Evolutionary conservation across 2,888 invertebrate genomes (phyloP).

Genomic region (Allophyes oxyacanthae): DNA sequence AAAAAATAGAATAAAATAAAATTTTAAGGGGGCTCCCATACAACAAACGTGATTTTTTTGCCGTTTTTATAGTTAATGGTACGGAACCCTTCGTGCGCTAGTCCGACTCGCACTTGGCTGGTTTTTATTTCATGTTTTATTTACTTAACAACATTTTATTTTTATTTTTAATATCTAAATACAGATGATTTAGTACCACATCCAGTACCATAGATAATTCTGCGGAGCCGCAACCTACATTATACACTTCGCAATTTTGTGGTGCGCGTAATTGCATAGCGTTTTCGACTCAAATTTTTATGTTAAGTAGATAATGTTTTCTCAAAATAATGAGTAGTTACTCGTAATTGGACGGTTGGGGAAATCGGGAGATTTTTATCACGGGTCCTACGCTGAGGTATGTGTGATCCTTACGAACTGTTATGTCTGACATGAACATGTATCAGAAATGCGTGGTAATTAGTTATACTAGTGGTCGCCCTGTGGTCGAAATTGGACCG

Average conservation of each 20-base stretch:
- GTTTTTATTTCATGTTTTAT: too few relatives aligned
- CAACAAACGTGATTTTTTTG: too few relatives aligned
- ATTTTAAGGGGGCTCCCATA: too few relatives aligned
- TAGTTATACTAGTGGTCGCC: too few relatives aligned
- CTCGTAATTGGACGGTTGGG: slow-evolving; percentile 68
- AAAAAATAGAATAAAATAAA: too few relatives aligned
- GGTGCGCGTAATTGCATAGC: slow-evolving; percentile 77
- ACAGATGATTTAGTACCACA: slow-evolving; percentile 26
- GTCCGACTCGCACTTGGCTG: too few relatives aligned
- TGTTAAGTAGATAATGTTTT: slow-evolving; percentile 78
- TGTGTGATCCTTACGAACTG: slow-evolving; percentile 36
- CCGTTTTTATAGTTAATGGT: too few relatives aligned
- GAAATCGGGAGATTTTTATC: slow-evolving; percentile 66
- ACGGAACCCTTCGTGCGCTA: too few relatives aligned
- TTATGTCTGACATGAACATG: slow-evolving; percentile 11
- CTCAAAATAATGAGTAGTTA: slow-evolving; percentile 81
- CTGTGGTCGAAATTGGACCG: too few relatives aligned
- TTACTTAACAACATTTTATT: too few relatives aligned
- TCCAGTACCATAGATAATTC: slow-evolving; percentile 63
- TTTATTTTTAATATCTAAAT: too few relatives aligned
- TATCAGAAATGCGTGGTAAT: slow-evolving; percentile 1
- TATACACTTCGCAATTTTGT: slow-evolving; percentile 78
- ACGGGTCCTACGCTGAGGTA: slow-evolving; percentile 50
- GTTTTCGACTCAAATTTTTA: slow-evolving; percentile 77
- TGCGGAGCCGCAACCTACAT: slow-evolving; percentile 58